Evolutionary conservation across 2,888 invertebrate genomes (phyloP).

Genomic region (Cataglyphis altisquamis): DNA sequence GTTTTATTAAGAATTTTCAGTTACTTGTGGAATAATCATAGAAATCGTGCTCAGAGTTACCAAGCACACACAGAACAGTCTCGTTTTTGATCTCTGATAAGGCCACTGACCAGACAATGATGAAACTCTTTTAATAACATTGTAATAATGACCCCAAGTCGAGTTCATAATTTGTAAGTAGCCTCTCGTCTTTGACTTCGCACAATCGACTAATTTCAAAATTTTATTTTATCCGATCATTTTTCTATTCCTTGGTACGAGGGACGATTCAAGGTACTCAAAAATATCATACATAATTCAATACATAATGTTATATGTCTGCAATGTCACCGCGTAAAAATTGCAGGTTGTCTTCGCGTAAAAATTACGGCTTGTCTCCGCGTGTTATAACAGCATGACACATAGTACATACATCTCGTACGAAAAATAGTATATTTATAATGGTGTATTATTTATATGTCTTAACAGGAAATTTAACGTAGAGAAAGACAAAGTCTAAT

Average conservation of each 20-base stretch:
- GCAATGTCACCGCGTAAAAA: neutral
- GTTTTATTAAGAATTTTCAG: neutral
- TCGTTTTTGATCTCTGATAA: conserved; percentile 3
- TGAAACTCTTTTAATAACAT: neutral
- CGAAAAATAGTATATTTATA: neutral
- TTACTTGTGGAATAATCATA: conserved; percentile 28
- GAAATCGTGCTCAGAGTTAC: conserved; percentile 1
- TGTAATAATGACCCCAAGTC: neutral
- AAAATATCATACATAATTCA: neutral
- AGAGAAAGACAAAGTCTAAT: neutral
- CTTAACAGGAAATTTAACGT: conserved; percentile 13
- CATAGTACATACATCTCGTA: neutral
- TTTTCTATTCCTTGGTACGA: neutral
- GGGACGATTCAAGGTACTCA: neutral
- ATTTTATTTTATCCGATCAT: neutral
- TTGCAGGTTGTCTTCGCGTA: neutral
- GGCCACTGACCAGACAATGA: conserved; percentile 20
- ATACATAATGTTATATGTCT: neutral
- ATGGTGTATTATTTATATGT: neutral
- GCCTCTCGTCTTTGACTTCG: neutral
- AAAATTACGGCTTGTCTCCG: neutral
- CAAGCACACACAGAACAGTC: neutral
- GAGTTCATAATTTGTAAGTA: neutral
- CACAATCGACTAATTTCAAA: neutral
- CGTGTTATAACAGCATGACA: neutral